phyloP scores from a whole-genome alignment of 2,113 vertebrate genomes.

The Colossoma macropomum region DNA sequence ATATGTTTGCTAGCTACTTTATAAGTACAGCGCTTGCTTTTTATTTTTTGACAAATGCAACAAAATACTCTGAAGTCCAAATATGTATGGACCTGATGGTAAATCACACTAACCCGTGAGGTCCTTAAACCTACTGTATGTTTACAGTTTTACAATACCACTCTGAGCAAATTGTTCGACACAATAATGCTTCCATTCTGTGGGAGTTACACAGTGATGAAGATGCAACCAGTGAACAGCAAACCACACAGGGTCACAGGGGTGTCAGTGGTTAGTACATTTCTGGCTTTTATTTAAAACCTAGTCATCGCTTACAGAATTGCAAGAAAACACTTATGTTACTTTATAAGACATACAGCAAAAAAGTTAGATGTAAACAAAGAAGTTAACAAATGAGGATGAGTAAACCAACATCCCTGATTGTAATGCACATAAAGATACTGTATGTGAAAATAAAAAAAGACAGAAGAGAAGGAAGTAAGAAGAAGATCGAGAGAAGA shows the following conservation, averaged over 20 bases:
- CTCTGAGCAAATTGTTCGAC: not conserved
- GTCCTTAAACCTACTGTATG: too few relatives aligned
- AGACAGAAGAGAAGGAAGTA: not conserved
- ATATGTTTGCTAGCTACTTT: too few relatives aligned
- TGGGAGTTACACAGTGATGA: not conserved
- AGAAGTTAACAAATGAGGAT: slow-evolving; percentile 34
- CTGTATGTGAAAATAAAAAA: not conserved
- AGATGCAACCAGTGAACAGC: not conserved
- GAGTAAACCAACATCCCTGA: slow-evolving; percentile 46
- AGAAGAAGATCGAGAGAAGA: not conserved
- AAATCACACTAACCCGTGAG: too few relatives aligned
- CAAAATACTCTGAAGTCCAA: too few relatives aligned
- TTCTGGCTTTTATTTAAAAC: slow-evolving; percentile 32
- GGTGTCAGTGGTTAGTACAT: not conserved
- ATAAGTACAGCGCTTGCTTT: too few relatives aligned
- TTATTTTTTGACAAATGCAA: too few relatives aligned
- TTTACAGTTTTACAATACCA: too few relatives aligned
- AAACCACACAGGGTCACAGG: not conserved
- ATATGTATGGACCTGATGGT: too few relatives aligned
- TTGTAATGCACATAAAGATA: slow-evolving; percentile 43
- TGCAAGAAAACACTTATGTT: slow-evolving; percentile 4
- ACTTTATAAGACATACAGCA: slow-evolving; percentile 36
- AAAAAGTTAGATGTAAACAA: slow-evolving; percentile 33
- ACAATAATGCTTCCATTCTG: not conserved
- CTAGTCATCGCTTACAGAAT: slow-evolving; percentile 9